Evolutionary conservation across 2,797 vertebrate genomes (phyloP), one percentile per base, ranked within the genome.

Genomic region (Muscicapa comitata): DNA sequence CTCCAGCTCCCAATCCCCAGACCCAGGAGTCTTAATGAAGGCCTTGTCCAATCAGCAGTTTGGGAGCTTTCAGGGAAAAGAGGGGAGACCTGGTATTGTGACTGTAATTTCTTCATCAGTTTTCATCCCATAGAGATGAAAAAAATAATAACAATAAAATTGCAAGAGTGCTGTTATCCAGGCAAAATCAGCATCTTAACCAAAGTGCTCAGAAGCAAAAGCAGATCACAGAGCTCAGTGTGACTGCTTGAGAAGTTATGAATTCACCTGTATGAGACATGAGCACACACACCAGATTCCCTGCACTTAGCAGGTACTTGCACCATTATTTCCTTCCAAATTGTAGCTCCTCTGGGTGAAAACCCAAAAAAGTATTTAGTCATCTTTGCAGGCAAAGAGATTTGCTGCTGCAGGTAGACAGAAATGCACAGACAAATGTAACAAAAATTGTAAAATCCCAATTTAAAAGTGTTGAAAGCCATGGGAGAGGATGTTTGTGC

Each of bases 21-120:
- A 88, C 50, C 21, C 75, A 29, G 45, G 78, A 89, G 55, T 13
- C 86, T 70, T 84, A 91, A 94, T 70, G 59, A 86, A 72, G 4
- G 3, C 61, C 38, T 74, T 50, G 53, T 80, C 74, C 91, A 89
- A 95, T 80, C 77, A 85, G 80, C 72, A 85, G 42, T 31, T 74
- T 0, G 0, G 86, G 57, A 71, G 37, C 15, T 38, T 63, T 53
- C 28, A 16, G 24, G 43, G 33, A 16, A 16, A 59, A 58, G 53
- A 17, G 16, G 8, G 6, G 7, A 14, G 33, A 45, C 8, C 3
- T 40, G 37, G 11, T 33, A 74, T 50, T 87, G 77, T 80, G 72
- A 85, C 33, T 92, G 55, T 29, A 74, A 94, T 83, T 88, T 90
- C 38, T 63, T 31, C 42, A 40, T 26, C 21, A 3, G 50, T 65